Base-by-base conservation (phyloP, 2,888 invertebrate species). In the Rosalia funebris region DNA sequence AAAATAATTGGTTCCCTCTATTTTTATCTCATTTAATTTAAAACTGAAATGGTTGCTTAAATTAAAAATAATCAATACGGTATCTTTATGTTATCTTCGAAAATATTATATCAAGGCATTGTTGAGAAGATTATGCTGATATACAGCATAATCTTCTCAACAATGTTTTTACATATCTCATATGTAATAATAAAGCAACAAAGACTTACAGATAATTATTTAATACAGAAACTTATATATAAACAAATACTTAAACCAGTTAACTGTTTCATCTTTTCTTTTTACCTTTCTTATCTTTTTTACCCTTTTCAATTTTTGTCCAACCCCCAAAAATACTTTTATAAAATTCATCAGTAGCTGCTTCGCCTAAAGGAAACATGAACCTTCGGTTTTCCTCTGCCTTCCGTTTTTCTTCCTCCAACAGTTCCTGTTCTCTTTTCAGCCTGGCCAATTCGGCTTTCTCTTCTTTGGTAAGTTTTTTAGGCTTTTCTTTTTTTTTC, bases 291-390 rank as follows among this genome's bases (percentile, higher is more conserved):
- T 54, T 54, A n/a, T 34, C 44, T 15, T 52, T 48, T 12, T 54
- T 54, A 1, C 32, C 45, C 16, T 67, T 65, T 44, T 61, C 66
- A 4, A 71, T 61, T 59, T 71, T 75, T 4, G 70, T 66, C 77
- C 76, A 81, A 63, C 77, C 71, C 41, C 75, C 73, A 62, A 81
- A 81, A 48, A 81, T 75, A 4, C 57, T 63, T 59, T 65, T 67
- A 62, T 78, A 81, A 52, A 82, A 77, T 1, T 72, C 68, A 57
- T 79, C 79, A 31, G 74, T 69, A 1, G 75, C 78, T 1, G 79
- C 81, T 37, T 81, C 77, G 4, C 69, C 72, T 10, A 82, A 60
- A 1, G 81, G 81, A 71, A 79, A 80, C 72, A 82, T 70, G 52
- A 75, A 78, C 19, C 68, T 63, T 54, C 69, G 74, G 59, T 81